These are phyloP conservation scores for Lacerta agilis DNA, from an alignment of 2,797 vertebrate genomes.

Conservation along the genomic window DNA sequence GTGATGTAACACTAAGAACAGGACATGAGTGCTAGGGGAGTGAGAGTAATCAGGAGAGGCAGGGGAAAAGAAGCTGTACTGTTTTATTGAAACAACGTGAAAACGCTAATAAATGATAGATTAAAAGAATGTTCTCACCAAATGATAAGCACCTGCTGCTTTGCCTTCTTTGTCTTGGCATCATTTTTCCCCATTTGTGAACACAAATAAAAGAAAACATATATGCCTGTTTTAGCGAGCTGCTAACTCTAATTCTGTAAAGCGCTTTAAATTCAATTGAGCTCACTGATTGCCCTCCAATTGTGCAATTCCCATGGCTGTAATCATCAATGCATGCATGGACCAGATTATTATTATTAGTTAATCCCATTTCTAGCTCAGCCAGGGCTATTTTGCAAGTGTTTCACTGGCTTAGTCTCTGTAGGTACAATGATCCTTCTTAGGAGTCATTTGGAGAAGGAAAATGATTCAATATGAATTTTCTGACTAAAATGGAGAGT, in stretches of 20 bases:
- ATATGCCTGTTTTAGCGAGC: not conserved
- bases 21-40: too few relatives aligned
- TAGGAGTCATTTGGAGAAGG: not conserved
- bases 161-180: too few relatives aligned
- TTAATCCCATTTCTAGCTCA: not conserved
- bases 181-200: slow-evolving; percentile 4
- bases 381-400: not conserved
- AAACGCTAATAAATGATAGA: too few relatives aligned
- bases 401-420: not conserved
- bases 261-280: not conserved
- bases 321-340: not conserved
- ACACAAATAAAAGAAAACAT: slow-evolving; percentile 8
- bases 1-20: too few relatives aligned
- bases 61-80: too few relatives aligned
- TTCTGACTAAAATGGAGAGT: not conserved
- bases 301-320: not conserved
- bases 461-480: not conserved
- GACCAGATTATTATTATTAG: slow-evolving; percentile 18
- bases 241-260: not conserved
- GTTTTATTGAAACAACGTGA: too few relatives aligned
- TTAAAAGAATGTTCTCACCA: too few relatives aligned
- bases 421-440: not conserved
- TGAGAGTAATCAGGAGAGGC: too few relatives aligned
- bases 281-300: slow-evolving; percentile 6
- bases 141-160: too few relatives aligned